A percentile compares a stretch with the other conserved stretches of the same genome.
Conservation (phyloP, 1,140 invertebrate genomes). For the Pogonomyrmex californicus region DNA sequence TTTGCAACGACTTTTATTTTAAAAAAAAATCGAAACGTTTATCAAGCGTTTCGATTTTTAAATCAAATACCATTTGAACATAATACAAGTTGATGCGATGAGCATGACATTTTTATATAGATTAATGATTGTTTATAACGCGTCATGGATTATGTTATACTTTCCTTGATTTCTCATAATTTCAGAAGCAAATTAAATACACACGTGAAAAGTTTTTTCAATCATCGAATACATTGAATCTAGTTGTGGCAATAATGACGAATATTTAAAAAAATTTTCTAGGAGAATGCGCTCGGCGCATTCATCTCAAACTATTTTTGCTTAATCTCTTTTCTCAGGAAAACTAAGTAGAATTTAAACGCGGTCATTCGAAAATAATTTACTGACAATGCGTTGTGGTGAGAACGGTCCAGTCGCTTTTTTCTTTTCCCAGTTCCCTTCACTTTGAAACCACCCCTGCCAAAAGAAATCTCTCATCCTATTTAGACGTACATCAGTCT, state of each 20-base stretch:
- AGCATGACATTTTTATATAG: not conserved
- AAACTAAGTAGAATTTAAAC: slow-evolving; percentile 81
- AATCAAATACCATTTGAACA: not conserved
- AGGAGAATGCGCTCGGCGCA: slow-evolving; percentile 63
- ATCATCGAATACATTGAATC: slow-evolving; percentile 13
- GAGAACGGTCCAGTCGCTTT: slow-evolving; percentile 58
- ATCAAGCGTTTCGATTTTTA: not conserved
- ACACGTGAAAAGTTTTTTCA: not conserved
- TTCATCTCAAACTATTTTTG: slow-evolving; percentile 75
- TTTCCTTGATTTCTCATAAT: not conserved
- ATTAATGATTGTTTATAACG: not conserved
- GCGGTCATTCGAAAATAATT: slow-evolving; percentile 78
- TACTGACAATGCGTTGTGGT: slow-evolving; percentile 76
- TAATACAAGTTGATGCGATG: not conserved
- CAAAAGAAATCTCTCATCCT: slow-evolving; percentile 41
- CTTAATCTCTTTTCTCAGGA: slow-evolving; percentile 80
- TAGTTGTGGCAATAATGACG: slow-evolving; percentile 69
- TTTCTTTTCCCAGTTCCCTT: slow-evolving; percentile 47
- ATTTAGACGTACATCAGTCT: slow-evolving; percentile 38
- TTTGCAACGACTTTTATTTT: not conserved
- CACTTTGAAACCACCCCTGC: not conserved
- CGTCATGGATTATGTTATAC: not conserved
- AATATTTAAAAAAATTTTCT: slow-evolving; percentile 73
- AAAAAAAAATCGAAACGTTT: not conserved
- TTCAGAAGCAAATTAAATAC: not conserved